A percentile compares a stretch with the other conserved stretches of the same genome.
Evolutionary conservation across 2,797 vertebrate species (phyloP).

Genomic region (Eospalax fontanierii): DNA sequence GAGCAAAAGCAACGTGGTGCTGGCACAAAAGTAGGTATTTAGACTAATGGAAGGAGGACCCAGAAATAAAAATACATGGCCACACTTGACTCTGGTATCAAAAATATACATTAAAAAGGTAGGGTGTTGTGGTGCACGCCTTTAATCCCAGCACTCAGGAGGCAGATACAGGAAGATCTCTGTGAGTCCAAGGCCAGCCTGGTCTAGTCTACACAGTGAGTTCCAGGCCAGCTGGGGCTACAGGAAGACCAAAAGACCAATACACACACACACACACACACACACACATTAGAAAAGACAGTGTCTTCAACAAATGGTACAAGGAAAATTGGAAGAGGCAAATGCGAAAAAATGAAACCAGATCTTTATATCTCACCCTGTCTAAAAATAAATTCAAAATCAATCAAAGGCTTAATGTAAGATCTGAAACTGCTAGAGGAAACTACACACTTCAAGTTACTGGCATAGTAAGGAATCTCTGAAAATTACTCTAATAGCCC

Average conservation of each 20-base stretch:
- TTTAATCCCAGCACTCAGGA: no score
- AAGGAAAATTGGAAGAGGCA: background rate
- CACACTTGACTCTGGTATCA: background rate
- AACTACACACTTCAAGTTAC: background rate
- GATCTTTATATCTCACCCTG: background rate
- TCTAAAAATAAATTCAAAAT: background rate
- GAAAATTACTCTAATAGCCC: background rate
- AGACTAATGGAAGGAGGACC: background rate
- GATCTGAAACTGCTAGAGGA: background rate
- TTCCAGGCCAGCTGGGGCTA: no score
- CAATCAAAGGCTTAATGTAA: background rate
- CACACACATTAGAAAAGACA: no score
- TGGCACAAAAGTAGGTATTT: background rate
- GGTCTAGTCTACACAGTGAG: no score
- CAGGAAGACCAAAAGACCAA: no score
- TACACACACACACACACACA: no score
- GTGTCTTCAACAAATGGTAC: background rate
- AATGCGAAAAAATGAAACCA: background rate
- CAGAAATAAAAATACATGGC: background rate
- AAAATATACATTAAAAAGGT: background rate
- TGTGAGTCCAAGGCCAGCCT: no score
- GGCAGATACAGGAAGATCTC: no score
- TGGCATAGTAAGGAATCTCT: background rate
- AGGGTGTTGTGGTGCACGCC: no score
- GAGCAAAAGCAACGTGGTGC: background rate